Evolutionary conservation across 2,113 vertebrate species (phyloP).

Genomic region (Grammomys surdaster): DNA sequence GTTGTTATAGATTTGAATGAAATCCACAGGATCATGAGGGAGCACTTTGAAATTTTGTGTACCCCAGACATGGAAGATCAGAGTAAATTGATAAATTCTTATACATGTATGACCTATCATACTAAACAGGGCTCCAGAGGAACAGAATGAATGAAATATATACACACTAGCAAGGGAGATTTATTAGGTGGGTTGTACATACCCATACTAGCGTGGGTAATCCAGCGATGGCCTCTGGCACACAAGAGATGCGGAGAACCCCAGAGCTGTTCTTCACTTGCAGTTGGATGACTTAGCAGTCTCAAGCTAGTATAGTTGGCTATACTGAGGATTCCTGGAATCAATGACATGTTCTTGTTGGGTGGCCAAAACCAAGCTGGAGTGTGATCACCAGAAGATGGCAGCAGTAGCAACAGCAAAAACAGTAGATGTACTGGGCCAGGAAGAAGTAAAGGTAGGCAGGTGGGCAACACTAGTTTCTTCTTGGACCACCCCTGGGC

Average conservation of each 20-base stretch:
- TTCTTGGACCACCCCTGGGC: background rate
- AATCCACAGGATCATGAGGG: background rate
- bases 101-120: background rate
- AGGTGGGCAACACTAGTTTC: background rate
- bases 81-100: background rate
- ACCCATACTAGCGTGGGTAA: background rate
- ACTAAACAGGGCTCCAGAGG: background rate
- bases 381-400: background rate
- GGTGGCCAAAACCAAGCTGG: background rate
- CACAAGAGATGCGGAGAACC: background rate
- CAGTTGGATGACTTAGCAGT: too few relatives aligned
- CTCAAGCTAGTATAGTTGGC: background rate
- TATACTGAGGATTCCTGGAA: background rate
- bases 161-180: too few relatives aligned
- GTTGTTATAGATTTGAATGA: background rate
- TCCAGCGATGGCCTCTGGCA: too few relatives aligned
- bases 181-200: background rate
- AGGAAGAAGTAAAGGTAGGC: background rate
- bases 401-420: background rate
- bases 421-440: background rate
- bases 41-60: background rate
- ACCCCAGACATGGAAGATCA: background rate
- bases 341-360: background rate
- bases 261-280: background rate
- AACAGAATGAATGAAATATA: background rate